Evolutionary conservation across 2,888 invertebrate genomes (phyloP).

Genomic region (Gastrophysa polygoni): DNA sequence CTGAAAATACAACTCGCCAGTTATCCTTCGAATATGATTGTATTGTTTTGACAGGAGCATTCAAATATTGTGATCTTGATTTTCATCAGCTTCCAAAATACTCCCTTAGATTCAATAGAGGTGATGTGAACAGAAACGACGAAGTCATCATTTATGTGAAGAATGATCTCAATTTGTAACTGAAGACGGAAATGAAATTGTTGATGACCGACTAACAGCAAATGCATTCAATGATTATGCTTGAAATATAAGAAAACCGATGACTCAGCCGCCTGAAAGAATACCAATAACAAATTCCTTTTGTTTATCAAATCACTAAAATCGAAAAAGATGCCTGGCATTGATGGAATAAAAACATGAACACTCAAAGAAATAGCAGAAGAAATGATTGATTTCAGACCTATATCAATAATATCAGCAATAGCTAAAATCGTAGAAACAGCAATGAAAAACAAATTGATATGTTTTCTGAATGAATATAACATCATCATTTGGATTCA

Average conservation of each 20-base stretch:
- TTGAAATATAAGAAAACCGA: not conserved
- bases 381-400: not conserved
- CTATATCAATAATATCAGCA: not conserved
- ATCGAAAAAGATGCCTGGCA: not conserved
- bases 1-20: no score
- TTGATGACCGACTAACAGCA: conserved; percentile 1
- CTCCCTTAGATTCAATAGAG: no score
- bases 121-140: no score
- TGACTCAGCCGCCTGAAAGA: not conserved
- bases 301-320: not conserved
- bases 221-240: conserved; percentile 11
- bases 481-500: not conserved
- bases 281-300: not conserved
- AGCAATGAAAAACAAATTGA: not conserved
- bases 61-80: no score
- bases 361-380: not conserved
- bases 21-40: no score
- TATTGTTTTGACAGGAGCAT: no score
- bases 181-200: conserved; percentile 9
- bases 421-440: not conserved
- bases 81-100: no score
- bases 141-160: no score
- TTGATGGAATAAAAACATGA: not conserved
- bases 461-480: not conserved
- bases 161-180: not conserved